phyloP scores from a whole-genome alignment of 2,888 invertebrate genomes.

The Rotaria macrura region DNA sequence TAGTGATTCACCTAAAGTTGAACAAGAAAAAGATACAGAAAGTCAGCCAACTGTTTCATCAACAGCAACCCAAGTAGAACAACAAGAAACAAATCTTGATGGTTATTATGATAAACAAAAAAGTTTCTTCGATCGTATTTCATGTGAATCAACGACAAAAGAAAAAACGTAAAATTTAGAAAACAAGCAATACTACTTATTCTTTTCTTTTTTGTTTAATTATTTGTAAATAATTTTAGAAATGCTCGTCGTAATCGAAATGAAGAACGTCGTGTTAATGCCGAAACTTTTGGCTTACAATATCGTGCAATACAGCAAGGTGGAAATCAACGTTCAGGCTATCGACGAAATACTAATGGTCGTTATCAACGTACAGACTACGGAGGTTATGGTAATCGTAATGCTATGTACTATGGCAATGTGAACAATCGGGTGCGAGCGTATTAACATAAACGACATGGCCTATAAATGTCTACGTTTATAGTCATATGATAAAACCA shows the following conservation, averaged over 20 bases:
- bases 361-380: not conserved
- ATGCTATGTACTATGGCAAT: not conserved
- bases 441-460: not conserved
- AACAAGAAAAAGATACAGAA: not conserved
- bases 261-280: constrained; percentile 84
- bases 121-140: constrained; percentile 97
- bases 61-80: not conserved
- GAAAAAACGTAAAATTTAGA: constrained; percentile 55
- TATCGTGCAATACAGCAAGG: constrained; percentile 16
- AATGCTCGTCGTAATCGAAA: constrained; percentile 58
- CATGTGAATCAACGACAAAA: constrained; percentile 89
- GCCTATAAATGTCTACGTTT: not conserved
- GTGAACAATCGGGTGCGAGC: not conserved
- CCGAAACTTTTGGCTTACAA: constrained; percentile 80
- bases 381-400: not conserved
- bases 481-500: not conserved
- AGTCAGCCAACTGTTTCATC: not conserved
- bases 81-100: not conserved
- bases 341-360: not conserved
- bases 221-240: not conserved
- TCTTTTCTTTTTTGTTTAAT: no score
- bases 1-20: constrained; percentile 16
- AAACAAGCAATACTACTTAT: no score
- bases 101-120: constrained; percentile 80
- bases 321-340: not conserved